Evolutionary conservation across 92 coral and sea anemone genomes (phyloP), one percentile per base, ranked within the genome.

Genomic region (Pocillopora meandrina): DNA sequence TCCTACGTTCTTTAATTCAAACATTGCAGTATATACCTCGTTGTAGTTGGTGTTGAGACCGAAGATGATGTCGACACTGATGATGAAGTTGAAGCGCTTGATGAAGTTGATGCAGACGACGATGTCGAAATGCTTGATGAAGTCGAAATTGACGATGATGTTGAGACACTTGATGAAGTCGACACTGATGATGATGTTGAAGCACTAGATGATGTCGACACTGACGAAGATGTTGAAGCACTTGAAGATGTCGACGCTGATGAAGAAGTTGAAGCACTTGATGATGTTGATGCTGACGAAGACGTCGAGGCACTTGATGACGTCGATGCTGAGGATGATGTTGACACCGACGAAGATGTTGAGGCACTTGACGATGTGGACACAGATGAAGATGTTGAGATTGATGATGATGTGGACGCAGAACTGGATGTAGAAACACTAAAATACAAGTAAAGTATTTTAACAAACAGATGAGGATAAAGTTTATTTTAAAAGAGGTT

Each of bases 281-380:
- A 26, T 26, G 31, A 26, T 26, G 31, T 26, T 26, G 31, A 26
- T 26, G 31, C 31, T 26, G 31, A 26, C 31, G 31, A 70, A 9
- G 91, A 77, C 31, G 81, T 61, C 61, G 91, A 79, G 2, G 42
- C 52, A 2, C 55, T 26, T 59, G 81, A 76, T 59, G 81, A 76
- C 20, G 81, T 76, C 15, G 81, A 76, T 55, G n/a, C 64, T 83
- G 10, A 56, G 19, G 31, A 26, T 26, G 31, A 26, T 26, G 31
- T 26, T 26, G 31, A 26, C 31, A 26, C 31, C 31, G 31, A 26
- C 31, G 36, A 59, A 1, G 72, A 57, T 14, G 61, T 57, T 57
- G 61, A 57, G 11, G 14, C n/a, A 31, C 31, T 26, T 26, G 31
- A 26, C 31, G 61, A 57, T 9, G 61, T 57, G 61, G 61, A 57